phyloP scores from a whole-genome alignment of 2,113 vertebrate species.

The Crotalus viridis region DNA sequence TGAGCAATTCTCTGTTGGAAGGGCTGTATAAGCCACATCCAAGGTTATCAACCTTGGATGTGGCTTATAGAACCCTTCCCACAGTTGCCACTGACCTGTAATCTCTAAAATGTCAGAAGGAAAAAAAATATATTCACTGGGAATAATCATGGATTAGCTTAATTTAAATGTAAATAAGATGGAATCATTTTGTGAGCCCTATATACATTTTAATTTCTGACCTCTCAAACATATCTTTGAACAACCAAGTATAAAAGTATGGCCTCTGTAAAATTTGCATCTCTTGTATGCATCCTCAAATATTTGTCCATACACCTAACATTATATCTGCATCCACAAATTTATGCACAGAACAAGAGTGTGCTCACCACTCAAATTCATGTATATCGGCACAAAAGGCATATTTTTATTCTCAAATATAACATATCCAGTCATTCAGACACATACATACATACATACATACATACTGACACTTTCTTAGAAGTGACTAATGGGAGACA shows the following conservation, averaged over 20 bases:
- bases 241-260: neutral
- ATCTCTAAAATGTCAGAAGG: neutral
- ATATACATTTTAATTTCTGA: neutral
- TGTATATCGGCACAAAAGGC: neutral
- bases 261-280: neutral
- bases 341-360: neutral
- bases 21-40: no score
- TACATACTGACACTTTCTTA: neutral
- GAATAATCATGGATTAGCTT: neutral
- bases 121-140: neutral
- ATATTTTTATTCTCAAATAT: neutral
- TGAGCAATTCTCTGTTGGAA: neutral
- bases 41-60: neutral
- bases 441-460: no score
- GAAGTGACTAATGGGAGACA: neutral
- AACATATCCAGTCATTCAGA: neutral
- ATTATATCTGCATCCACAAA: neutral
- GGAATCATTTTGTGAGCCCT: neutral
- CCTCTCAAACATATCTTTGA: neutral
- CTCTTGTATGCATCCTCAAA: neutral
- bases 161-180: neutral
- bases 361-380: neutral
- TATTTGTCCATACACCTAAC: neutral
- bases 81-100: neutral
- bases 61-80: neutral